Evolutionary conservation across 2,797 vertebrate genomes (phyloP).

Genomic region (Eutrigla gurnardus): DNA sequence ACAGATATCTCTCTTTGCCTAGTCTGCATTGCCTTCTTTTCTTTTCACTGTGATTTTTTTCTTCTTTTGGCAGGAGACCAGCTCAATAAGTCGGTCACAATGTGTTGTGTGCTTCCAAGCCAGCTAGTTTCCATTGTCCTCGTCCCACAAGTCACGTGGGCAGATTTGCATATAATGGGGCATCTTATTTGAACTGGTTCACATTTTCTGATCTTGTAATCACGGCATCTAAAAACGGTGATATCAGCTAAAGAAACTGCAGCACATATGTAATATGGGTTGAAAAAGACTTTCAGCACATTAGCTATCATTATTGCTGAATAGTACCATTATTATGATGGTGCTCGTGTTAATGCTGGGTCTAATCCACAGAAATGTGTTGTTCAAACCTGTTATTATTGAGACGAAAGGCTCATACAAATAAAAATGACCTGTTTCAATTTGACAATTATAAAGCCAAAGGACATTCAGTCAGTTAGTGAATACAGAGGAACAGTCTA

Average conservation of each 20-base stretch:
- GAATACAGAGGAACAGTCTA: not conserved
- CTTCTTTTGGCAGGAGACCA: slow-evolving; percentile 16
- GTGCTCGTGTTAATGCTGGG: not conserved
- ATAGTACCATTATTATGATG: not conserved
- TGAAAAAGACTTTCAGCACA: not conserved
- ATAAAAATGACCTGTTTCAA: not conserved
- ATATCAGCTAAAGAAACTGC: slow-evolving; percentile 14
- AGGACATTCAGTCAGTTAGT: not conserved
- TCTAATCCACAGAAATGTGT: not conserved
- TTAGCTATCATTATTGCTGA: not conserved
- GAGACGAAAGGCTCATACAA: not conserved
- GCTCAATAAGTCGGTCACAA: slow-evolving; percentile 51
- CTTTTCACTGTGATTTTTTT: not conserved
- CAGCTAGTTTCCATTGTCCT: slow-evolving; percentile 61
- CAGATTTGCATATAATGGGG: slow-evolving; percentile 45
- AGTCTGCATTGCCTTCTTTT: slow-evolving; percentile 12
- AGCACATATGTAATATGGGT: not conserved
- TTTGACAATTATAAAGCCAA: not conserved
- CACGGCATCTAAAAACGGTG: slow-evolving; percentile 3
- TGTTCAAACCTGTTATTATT: not conserved
- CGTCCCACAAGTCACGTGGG: slow-evolving; percentile 49
- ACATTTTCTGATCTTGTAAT: slow-evolving; percentile 29
- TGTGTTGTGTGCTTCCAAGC: slow-evolving; percentile 45
- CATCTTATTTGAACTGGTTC: slow-evolving; percentile 32
- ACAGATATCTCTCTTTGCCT: slow-evolving; percentile 14